phyloP scores from a whole-genome alignment of 2,113 vertebrate genomes.

The Dromas ardeola region DNA sequence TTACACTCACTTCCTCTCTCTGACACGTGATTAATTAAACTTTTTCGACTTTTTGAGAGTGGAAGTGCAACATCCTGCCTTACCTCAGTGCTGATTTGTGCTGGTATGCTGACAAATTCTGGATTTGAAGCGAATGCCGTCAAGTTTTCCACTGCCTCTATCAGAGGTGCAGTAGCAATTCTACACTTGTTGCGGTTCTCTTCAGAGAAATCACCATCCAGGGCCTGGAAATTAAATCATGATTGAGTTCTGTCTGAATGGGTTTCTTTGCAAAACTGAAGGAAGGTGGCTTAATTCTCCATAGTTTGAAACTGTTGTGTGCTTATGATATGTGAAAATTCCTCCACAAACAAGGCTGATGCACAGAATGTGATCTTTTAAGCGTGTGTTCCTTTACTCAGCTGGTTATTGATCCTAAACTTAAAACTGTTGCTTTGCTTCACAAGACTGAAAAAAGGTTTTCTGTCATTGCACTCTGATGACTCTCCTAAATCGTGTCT shows the following conservation, averaged over 20 bases:
- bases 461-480: not conserved
- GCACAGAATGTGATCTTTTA: not conserved
- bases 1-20: not conserved
- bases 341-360: not conserved
- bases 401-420: not conserved
- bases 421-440: not conserved
- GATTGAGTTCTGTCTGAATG: not conserved
- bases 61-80: not conserved
- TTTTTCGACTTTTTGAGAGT: not conserved
- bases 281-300: not conserved
- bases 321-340: not conserved
- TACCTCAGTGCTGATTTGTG: conserved; percentile 97
- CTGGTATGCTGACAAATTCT: conserved; percentile 96
- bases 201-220: conserved; percentile 96
- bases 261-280: not conserved
- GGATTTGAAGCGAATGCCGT: conserved; percentile 96
- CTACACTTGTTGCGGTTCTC: conserved; percentile 93
- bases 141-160: conserved; percentile 96
- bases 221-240: conserved; percentile 73
- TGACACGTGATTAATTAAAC: not conserved
- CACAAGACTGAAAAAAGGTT: not conserved
- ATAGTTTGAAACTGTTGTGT: not conserved
- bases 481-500: not conserved
- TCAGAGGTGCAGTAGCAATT: conserved; percentile 88
- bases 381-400: not conserved